These are phyloP conservation scores for Eleginops maclovinus DNA, from an alignment of 2,113 vertebrate species.

Conservation along the genomic window DNA sequence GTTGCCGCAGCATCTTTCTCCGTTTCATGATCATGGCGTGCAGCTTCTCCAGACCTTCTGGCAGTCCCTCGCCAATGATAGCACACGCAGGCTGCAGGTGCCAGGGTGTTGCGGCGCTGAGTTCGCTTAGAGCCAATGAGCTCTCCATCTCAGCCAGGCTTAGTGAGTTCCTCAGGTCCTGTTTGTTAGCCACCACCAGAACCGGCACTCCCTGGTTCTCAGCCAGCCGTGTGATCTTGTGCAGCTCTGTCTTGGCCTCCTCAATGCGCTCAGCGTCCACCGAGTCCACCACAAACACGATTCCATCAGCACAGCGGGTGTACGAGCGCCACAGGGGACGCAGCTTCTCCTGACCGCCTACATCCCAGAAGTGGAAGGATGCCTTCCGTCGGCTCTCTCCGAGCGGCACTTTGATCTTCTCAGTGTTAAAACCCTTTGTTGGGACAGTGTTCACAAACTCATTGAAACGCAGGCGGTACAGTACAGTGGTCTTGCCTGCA, in stretches of 20 bases:
- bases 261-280: conserved; percentile 93
- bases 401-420: conserved; percentile 92
- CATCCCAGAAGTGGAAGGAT: conserved; percentile 97
- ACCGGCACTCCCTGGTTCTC: conserved; percentile 97
- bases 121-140: conserved; percentile 90
- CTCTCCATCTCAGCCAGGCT: conserved; percentile 90
- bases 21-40: conserved; percentile 94
- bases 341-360: conserved; percentile 95
- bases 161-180: conserved; percentile 92
- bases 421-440: conserved; percentile 95
- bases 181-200: conserved; percentile 95
- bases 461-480: conserved; percentile 94
- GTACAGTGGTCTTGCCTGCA: conserved; percentile 93
- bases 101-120: conserved; percentile 91
- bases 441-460: conserved; percentile 97
- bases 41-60: conserved; percentile 93
- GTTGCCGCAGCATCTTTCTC: conserved; percentile 91
- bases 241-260: conserved; percentile 95
- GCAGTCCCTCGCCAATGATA: conserved; percentile 94
- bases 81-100: conserved; percentile 95
- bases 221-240: conserved; percentile 93
- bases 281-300: conserved; percentile 96
- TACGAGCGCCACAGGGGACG: conserved; percentile 95
- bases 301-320: conserved; percentile 93
- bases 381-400: conserved; percentile 85